These are phyloP conservation scores for Lagorchestes hirsutus DNA, from an alignment of 2,797 vertebrate species.

Conservation along the genomic window DNA sequence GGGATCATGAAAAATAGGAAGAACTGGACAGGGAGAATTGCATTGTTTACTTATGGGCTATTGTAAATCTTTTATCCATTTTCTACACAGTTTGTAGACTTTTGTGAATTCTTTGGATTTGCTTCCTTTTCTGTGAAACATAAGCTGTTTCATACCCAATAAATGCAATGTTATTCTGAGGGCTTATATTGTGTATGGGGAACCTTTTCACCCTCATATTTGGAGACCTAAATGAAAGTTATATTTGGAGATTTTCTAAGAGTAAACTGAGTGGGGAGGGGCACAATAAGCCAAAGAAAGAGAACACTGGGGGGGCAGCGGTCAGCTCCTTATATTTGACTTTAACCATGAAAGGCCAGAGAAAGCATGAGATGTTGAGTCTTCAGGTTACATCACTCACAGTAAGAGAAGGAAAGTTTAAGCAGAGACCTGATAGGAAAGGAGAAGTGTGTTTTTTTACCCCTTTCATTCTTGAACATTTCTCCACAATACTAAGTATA, in stretches of 20 bases:
- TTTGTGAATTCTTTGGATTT: neutral
- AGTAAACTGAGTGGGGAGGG: neutral
- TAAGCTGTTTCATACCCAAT: neutral
- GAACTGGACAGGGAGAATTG: neutral
- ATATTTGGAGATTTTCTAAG: neutral
- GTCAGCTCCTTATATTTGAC: neutral
- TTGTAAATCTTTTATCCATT: neutral
- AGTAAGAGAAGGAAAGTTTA: neutral
- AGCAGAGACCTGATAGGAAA: neutral
- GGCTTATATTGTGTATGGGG: neutral
- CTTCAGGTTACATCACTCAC: neutral
- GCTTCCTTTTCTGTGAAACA: neutral
- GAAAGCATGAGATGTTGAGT: neutral
- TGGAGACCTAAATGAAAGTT: neutral
- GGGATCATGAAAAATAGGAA: neutral
- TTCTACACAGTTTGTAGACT: neutral
- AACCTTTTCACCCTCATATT: neutral
- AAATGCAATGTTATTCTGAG: neutral
- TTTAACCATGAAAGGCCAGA: neutral
- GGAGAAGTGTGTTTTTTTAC: neutral
- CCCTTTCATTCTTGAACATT: neutral
- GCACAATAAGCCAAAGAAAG: neutral
- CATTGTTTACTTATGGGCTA: neutral
- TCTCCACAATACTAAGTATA: neutral
- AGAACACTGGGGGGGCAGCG: neutral